Percentiles rank a stretch among this genome's conserved stretches.
Evolutionary conservation across 2,113 vertebrate species (phyloP).

Genomic region (Ochotona princeps): DNA sequence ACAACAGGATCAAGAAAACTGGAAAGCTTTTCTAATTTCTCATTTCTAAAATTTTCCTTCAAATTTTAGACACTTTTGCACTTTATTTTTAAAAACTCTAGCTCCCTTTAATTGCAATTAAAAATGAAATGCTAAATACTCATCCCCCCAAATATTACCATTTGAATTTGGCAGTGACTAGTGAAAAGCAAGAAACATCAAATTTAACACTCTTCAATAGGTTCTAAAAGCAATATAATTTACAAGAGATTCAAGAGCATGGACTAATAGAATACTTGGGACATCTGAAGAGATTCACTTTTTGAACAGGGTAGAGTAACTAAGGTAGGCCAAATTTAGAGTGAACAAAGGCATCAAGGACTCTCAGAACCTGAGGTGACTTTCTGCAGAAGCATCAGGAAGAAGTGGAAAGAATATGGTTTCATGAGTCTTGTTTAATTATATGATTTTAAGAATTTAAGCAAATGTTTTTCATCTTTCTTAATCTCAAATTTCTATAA

Average conservation of each 20-base stretch:
- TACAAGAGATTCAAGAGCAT: background rate
- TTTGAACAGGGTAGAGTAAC: background rate
- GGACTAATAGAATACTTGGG: background rate
- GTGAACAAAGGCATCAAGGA: background rate
- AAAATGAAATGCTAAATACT: slow-evolving; percentile 54
- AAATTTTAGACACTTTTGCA: background rate
- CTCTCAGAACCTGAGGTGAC: background rate
- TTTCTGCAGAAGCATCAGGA: background rate
- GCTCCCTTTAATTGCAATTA: slow-evolving; percentile 52
- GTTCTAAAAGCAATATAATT: background rate
- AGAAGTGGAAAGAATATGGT: background rate
- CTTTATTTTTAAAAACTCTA: background rate
- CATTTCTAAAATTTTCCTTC: slow-evolving; percentile 10
- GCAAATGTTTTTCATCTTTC: background rate
- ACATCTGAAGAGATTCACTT: background rate
- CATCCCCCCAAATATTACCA: background rate
- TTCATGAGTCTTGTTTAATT: background rate
- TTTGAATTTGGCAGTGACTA: background rate
- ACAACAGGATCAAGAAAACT: slow-evolving; percentile 75
- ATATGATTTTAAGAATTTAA: background rate
- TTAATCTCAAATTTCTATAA: background rate
- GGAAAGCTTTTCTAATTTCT: slow-evolving; percentile 66
- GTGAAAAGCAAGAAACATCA: slow-evolving; percentile 14
- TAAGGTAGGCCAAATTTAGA: background rate
- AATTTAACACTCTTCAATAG: background rate